These are phyloP conservation scores for Telmatochromis bifrenatus DNA, from an alignment of 2,113 vertebrate genomes.

Conservation along the genomic window DNA sequence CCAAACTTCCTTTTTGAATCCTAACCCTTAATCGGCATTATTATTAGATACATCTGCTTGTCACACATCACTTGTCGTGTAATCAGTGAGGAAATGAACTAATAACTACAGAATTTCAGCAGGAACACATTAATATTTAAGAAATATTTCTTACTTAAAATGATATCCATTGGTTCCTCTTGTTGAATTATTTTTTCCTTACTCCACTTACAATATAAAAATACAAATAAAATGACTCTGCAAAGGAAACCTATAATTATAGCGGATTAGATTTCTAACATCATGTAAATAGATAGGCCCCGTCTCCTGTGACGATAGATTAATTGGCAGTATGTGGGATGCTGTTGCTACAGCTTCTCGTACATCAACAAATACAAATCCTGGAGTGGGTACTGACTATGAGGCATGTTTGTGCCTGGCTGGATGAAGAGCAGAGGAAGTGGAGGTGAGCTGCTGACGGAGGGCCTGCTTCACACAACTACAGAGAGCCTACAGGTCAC, in stretches of 20 bases:
- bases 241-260: neutral
- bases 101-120: neutral
- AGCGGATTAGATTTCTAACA: slow-evolving; percentile 12
- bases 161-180: neutral
- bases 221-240: neutral
- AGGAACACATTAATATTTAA: neutral
- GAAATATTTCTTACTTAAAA: neutral
- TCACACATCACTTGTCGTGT: neutral
- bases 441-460: slow-evolving; percentile 31
- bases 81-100: neutral
- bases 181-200: neutral
- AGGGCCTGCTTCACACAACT: slow-evolving; percentile 27
- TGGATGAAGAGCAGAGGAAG: slow-evolving; percentile 2
- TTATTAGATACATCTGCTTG: neutral
- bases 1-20: neutral
- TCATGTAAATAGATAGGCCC: slow-evolving; percentile 38
- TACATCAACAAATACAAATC: slow-evolving; percentile 58
- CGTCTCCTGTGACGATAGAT: slow-evolving; percentile 34
- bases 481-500: slow-evolving; percentile 31
- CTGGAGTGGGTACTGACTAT: neutral
- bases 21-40: neutral
- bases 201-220: neutral
- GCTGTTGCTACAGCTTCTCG: slow-evolving; percentile 28
- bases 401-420: slow-evolving; percentile 46
- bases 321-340: slow-evolving; percentile 44